Conservation (phyloP, 2,113 vertebrate genomes). For the Tupaia chinensis region DNA sequence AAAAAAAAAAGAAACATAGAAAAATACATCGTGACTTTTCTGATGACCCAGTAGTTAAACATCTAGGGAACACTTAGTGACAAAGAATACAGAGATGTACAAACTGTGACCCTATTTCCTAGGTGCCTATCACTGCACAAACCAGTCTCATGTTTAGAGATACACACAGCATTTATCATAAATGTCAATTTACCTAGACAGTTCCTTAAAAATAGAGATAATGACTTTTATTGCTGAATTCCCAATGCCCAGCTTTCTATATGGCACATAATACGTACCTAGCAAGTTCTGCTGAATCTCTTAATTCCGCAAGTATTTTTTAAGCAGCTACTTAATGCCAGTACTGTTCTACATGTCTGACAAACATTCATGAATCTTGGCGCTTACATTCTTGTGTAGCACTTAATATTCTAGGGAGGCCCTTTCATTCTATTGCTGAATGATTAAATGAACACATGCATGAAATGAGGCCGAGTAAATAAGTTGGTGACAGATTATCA, state of each 20-base stretch:
- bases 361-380: background rate
- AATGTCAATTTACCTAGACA: background rate
- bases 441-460: background rate
- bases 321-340: background rate
- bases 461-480: background rate
- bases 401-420: background rate
- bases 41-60: background rate
- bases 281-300: background rate
- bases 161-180: background rate
- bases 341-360: background rate
- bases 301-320: background rate
- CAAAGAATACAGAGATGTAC: background rate
- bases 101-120: background rate
- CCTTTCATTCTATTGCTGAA: background rate
- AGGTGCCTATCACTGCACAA: background rate
- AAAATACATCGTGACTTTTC: no score
- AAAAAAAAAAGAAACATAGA: no score
- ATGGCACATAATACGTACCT: background rate
- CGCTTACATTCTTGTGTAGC: background rate
- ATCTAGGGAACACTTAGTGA: background rate
- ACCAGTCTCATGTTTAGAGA: background rate
- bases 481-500: background rate
- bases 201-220: background rate
- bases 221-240: background rate
- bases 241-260: background rate